Evolutionary conservation across 2,888 invertebrate species (phyloP), one percentile per base, ranked within the genome.

Genomic region (Drosophila nr. fundita): DNA sequence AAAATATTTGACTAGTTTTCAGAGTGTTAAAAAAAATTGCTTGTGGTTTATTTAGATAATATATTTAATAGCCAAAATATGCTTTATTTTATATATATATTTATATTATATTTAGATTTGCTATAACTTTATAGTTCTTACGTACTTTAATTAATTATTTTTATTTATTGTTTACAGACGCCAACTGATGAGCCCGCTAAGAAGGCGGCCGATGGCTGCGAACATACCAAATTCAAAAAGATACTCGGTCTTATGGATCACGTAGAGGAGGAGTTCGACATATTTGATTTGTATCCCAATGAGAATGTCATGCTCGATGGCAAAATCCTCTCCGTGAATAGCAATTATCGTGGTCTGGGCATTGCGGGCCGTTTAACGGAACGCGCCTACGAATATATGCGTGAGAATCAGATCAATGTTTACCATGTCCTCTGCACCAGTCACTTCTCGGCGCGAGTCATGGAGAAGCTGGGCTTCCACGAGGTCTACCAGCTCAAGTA

Each of bases 341-440:
- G 83, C 30, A 91, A 92, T 62, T 93, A 93, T 69, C 91, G 93
- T 6, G 93, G 93, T 0, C 50, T 92, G 67, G 93, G 93, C 50
- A 93, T 93, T 70, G 93, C 93, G 7, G 93, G 93, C 0, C 84
- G 87, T 4, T 76, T 93, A 11, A 93, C 92, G 2, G 92, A 93
- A 73, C 76, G 80, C 4, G 86, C 90, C 53, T 85, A 93, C 24
- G 92, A 93, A 8, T 93, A 90, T 71, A 93, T 93, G 92, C 88
- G 89, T 1, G 86, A 91, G 29, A 80, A 93, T 36, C 79, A 90
- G 0, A 93, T 93, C 54, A 83, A 88, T n/a, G 93, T 97, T 10
- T 94, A 96, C 68, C 94, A 96, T 32, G 95, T 95, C 49, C 95
- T 97, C 80, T 97, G 97, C 70, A 95, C 96, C 7, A 97, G 97